Evolutionary conservation across 2,113 vertebrate species (phyloP).

Genomic region (Columba livia): DNA sequence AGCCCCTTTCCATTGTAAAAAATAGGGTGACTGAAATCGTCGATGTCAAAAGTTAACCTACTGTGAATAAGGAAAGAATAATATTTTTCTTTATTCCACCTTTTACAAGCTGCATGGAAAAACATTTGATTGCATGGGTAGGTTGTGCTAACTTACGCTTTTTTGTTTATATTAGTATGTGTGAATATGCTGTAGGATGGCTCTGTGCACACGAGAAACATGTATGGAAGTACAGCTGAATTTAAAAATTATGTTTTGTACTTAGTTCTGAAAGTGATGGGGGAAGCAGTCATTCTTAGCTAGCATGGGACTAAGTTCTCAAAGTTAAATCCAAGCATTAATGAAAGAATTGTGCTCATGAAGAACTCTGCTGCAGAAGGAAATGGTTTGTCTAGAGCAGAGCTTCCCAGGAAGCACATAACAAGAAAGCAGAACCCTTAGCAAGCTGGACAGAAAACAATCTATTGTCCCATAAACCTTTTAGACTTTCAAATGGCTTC

Average conservation of each 20-base stretch:
- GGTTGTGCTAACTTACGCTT: not conserved
- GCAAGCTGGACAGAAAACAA: not conserved
- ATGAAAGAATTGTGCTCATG: not conserved
- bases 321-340: not conserved
- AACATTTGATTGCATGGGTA: not conserved
- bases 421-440: not conserved
- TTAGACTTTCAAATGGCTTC: not conserved
- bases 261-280: not conserved
- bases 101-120: not conserved
- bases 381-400: fast-evolving
- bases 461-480: not conserved
- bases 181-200: not conserved
- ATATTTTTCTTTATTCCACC: not conserved
- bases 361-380: not conserved
- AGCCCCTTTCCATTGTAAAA: not conserved
- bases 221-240: not conserved
- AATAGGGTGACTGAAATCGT: not conserved
- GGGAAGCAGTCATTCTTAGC: not conserved
- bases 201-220: not conserved
- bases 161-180: not conserved
- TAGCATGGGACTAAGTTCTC: not conserved
- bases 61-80: not conserved
- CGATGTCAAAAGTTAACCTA: not conserved
- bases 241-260: not conserved
- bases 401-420: not conserved